Conservation (phyloP, 2,113 vertebrate genomes). For the Puntigrus tetrazona region DNA sequence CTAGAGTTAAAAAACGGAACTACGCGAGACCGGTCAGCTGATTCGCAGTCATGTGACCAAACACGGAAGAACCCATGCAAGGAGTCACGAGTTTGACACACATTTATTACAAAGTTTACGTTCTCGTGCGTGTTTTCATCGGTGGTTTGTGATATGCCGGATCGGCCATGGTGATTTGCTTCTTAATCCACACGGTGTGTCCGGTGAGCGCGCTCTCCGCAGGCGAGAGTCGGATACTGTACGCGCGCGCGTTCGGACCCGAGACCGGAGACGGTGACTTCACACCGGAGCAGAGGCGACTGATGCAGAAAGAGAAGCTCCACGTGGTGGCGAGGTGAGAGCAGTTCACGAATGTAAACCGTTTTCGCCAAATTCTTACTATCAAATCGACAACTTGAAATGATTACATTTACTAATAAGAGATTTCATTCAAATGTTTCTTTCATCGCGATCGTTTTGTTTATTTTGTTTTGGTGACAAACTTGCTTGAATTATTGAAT, state of each 20-base stretch:
- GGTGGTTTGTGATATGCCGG: neutral
- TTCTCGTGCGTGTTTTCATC: neutral
- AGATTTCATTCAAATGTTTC: neutral
- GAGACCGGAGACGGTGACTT: constrained; percentile 53
- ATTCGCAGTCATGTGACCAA: constrained; percentile 46
- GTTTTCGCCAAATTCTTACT: neutral
- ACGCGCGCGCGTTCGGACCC: constrained; percentile 72
- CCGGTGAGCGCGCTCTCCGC: constrained; percentile 65
- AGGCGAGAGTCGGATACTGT: constrained; percentile 71
- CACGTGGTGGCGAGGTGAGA: constrained; percentile 67
- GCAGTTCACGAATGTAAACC: no score
- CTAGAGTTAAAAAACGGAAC: constrained; percentile 14
- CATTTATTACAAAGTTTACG: neutral
- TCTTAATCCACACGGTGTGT: constrained; percentile 76
- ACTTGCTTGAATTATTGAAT: no score
- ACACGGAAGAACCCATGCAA: constrained; percentile 43
- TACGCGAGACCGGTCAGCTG: no score
- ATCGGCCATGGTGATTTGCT: constrained; percentile 72
- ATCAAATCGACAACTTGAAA: neutral
- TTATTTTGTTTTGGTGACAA: neutral
- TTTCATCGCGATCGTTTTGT: neutral
- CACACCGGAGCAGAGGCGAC: constrained; percentile 62
- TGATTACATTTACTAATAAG: neutral
- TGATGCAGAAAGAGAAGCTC: constrained; percentile 68
- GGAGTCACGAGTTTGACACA: neutral